These are phyloP conservation scores for Chamaea fasciata DNA, from an alignment of 2,113 vertebrate genomes.

Conservation along the genomic window DNA sequence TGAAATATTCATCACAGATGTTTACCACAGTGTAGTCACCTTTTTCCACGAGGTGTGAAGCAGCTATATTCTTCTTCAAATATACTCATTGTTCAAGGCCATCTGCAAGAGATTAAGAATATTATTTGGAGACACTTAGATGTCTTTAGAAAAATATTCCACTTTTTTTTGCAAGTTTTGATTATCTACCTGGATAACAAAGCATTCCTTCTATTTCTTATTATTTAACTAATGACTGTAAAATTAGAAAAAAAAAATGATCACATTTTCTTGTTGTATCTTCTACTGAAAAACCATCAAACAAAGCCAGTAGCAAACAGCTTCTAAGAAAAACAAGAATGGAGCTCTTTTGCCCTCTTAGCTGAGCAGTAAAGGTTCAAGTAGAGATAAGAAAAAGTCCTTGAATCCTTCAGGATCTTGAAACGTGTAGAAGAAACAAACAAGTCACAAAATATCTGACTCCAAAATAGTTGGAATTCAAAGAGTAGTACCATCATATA, in stretches of 20 bases:
- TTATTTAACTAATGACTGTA: background rate
- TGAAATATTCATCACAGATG: background rate
- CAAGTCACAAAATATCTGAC: background rate
- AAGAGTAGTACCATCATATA: background rate
- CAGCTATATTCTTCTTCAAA: background rate
- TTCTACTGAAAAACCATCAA: background rate
- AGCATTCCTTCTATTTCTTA: background rate
- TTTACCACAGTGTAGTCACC: background rate
- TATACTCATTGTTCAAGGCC: background rate
- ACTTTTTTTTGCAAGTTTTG: background rate
- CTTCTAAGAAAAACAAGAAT: background rate
- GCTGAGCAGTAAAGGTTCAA: background rate
- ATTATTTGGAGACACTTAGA: background rate
- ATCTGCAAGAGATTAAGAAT: background rate
- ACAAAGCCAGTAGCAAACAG: background rate
- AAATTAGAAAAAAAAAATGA: background rate
- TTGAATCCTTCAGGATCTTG: background rate
- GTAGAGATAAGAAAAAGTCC: background rate
- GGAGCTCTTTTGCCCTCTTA: background rate
- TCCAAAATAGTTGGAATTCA: background rate
- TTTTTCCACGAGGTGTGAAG: background rate
- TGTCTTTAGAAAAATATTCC: background rate
- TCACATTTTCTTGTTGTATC: background rate
- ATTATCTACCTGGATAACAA: background rate
- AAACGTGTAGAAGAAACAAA: background rate